Base-by-base conservation (phyloP, 2,888 invertebrate genomes). In the Trachelus troglodyta region DNA sequence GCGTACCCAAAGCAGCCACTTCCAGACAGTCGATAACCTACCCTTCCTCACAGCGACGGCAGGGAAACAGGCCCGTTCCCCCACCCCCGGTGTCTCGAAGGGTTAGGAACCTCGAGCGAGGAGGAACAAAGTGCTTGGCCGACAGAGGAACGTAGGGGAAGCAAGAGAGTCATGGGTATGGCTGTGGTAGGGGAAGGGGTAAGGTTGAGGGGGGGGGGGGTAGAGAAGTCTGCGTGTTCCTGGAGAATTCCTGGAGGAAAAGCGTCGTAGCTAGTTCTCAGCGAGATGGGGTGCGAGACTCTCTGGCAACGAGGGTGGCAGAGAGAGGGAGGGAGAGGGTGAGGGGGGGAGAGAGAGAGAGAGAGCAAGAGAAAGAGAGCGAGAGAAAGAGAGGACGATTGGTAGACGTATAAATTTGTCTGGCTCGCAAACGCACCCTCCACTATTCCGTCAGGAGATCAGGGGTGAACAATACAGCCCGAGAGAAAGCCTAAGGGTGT, bases 21-120 rank as follows among this genome's bases (percentile, higher is more conserved):
- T 34, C 82, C 78, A 83, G 83, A 83, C 81, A 84, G 84, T 84
- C 83, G 81, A 84, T 84, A 84, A 84, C 81, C 83, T 73, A 79
- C 35, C 71, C 84, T 81, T 80, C 80, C 78, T 80, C 30, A 9
- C n/a, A 12, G 34, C 81, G 81, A 80, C 81, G 75, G 68, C 77
- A 83, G 81, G 80, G 79, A 84, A 80, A 82, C 81, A 83, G 75
- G 77, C 76, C 75, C 76, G 71, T 76, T 79, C 74, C n/a, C 34
- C 34, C 73, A 74, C 79, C 74, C 80, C 76, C 74, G 79, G 34
- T 69, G 71, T 34, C 31, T 34, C 71, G 15, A 34, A 71, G 71
- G 71, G 71, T 71, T 33, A 34, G 33, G 71, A 71, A 71, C 71
- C 33, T 34, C 30, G 3, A 71, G 23, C 30, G 71, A 34, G 71